Percentiles rank a stretch among this genome's conserved stretches.
phyloP scores from a whole-genome alignment of 2,888 invertebrate genomes.

The Griposia aprilina region DNA sequence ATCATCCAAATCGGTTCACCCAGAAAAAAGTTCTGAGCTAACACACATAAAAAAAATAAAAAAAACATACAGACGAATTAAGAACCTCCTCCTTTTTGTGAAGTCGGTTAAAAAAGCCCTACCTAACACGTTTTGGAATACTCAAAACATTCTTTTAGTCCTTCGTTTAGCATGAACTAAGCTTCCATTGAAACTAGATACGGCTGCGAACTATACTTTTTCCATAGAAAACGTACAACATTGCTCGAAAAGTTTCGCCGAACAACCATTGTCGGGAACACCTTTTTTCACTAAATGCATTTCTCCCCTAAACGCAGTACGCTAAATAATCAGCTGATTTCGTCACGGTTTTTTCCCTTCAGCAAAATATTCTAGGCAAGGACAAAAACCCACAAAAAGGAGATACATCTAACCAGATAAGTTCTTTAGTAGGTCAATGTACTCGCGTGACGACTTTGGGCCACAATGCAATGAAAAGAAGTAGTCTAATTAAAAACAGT shows the following conservation, averaged over 20 bases:
- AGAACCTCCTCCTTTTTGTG: no score
- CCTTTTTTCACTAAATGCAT: conserved; percentile 32
- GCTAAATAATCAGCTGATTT: conserved; percentile 21
- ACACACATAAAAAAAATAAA: no score
- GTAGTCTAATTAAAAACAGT: conserved; percentile 11
- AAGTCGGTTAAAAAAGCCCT: no score
- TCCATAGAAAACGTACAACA: conserved; percentile 1
- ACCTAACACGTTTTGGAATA: background rate
- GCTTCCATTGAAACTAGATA: background rate
- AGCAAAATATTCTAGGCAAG: conserved; percentile 46
- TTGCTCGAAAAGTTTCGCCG: background rate
- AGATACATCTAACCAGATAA: conserved; percentile 67
- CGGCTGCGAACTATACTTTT: background rate
- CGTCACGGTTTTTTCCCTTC: conserved; percentile 38
- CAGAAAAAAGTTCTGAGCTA: no score
- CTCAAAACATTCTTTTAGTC: background rate
- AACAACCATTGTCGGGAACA: background rate
- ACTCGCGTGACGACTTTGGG: conserved; percentile 55
- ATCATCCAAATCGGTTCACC: no score
- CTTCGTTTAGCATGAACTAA: background rate
- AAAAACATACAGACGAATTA: no score
- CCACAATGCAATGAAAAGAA: background rate
- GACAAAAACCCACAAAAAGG: conserved; percentile 57
- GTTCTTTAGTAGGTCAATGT: conserved; percentile 67
- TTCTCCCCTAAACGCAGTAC: conserved; percentile 11